Conservation (phyloP, 2,797 vertebrate species). For the Triplophysa bombifrons region DNA sequence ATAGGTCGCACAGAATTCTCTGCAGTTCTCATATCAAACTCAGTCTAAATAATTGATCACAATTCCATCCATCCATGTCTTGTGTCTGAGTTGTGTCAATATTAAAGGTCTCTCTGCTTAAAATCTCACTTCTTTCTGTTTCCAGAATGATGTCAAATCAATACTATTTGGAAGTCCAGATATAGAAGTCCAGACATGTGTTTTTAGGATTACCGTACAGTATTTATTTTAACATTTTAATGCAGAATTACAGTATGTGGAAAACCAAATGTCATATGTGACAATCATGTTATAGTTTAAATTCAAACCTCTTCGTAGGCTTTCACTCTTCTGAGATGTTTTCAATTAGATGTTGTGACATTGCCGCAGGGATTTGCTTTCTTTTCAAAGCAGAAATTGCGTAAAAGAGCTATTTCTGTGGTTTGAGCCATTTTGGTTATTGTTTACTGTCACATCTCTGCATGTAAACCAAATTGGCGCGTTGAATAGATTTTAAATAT, state of each 20-base stretch:
- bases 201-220: not conserved
- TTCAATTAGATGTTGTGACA: not conserved
- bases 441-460: slow-evolving; percentile 10
- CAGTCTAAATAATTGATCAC: slow-evolving; percentile 41
- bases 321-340: not conserved
- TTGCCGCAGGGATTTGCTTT: not conserved
- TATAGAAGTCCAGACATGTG: not conserved
- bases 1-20: slow-evolving; percentile 4
- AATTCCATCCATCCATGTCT: slow-evolving; percentile 29
- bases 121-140: slow-evolving; percentile 5
- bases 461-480: slow-evolving; percentile 11
- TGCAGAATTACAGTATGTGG: too few species aligned
- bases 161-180: not conserved
- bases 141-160: too few species aligned
- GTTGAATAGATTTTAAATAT: slow-evolving; percentile 27
- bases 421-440: slow-evolving; percentile 9
- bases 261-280: not conserved
- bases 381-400: not conserved
- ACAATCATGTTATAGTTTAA: not conserved
- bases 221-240: too few species aligned
- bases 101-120: slow-evolving; percentile 39
- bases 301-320: not conserved
- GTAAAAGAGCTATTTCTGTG: not conserved
- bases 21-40: slow-evolving; percentile 28
- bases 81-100: slow-evolving; percentile 32